A percentile compares a stretch with the other conserved stretches of the same genome.
Evolutionary conservation across 2,888 invertebrate genomes (phyloP).

Genomic region (Rotaria socialis): DNA sequence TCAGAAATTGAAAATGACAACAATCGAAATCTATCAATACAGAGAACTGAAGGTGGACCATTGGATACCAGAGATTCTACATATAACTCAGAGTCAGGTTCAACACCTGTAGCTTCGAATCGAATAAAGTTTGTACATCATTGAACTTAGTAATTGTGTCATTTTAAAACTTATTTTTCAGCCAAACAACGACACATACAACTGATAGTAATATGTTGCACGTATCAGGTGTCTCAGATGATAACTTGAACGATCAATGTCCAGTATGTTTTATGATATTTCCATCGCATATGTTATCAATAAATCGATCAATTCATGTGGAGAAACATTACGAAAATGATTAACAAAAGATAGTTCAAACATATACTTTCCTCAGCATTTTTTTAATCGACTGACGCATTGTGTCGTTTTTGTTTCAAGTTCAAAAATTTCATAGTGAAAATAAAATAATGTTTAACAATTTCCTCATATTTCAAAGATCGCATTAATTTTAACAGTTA

Average conservation of each 20-base stretch:
- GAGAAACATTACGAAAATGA: not conserved
- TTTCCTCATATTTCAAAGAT: too few relatives aligned
- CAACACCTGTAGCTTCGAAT: not conserved
- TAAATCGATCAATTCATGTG: not conserved
- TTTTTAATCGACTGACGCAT: too few relatives aligned
- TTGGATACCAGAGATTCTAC: too few relatives aligned
- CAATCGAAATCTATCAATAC: too few relatives aligned
- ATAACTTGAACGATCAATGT: not conserved
- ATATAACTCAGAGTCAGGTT: not conserved
- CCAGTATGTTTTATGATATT: not conserved
- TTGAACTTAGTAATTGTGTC: not conserved
- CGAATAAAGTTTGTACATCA: not conserved
- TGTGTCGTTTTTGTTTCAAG: too few relatives aligned
- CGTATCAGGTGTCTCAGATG: not conserved
- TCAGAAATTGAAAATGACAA: not conserved
- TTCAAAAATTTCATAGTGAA: too few relatives aligned
- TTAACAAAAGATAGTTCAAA: not conserved
- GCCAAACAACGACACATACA: not conserved
- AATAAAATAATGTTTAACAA: too few relatives aligned
- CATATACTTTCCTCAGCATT: too few relatives aligned
- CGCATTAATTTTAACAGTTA: too few relatives aligned
- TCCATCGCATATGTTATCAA: not conserved
- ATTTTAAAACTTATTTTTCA: not conserved
- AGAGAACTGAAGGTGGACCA: not conserved
- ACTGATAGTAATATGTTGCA: not conserved